Evolutionary conservation across 2,113 vertebrate species (phyloP).

Genomic region (Bothrops jararaca): DNA sequence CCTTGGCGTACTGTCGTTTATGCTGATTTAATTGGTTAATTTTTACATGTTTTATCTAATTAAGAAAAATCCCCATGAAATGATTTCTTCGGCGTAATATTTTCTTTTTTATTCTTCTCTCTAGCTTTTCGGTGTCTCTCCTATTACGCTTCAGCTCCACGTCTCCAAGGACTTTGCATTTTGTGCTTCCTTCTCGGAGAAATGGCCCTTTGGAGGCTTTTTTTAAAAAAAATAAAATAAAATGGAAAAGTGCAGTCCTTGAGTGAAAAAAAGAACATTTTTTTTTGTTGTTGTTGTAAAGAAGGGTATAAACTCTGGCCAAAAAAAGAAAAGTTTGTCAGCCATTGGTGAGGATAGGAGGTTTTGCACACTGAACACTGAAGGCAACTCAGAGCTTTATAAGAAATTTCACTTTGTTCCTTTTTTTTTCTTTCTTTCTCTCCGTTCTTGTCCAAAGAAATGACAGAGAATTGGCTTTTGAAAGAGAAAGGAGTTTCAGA

Average conservation of each 20-base stretch:
- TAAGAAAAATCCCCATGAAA: not conserved
- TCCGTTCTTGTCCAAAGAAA: not conserved
- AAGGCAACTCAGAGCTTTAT: not conserved
- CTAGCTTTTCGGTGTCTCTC: not conserved
- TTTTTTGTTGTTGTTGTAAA: not conserved
- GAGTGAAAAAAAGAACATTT: not conserved
- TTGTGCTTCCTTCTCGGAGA: not conserved
- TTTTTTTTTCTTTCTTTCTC: not conserved
- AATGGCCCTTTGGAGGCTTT: not conserved
- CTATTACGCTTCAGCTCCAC: not conserved
- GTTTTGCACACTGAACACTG: not conserved
- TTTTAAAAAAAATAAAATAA: not conserved
- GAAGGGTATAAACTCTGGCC: not conserved
- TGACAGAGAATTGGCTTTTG: not conserved
- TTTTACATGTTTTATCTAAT: not conserved
- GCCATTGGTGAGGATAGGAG: not conserved
- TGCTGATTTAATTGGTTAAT: not conserved
- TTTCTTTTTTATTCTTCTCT: not conserved
- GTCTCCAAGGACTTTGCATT: not conserved
- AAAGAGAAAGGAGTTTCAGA: not conserved
- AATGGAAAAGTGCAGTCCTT: not conserved
- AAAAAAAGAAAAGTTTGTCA: not conserved
- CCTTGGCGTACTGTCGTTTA: not conserved
- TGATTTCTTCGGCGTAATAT: not conserved
- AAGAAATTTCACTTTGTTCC: not conserved